Evolutionary conservation across 2,797 vertebrate genomes (phyloP), one percentile per base, ranked within the genome.

Genomic region (Taenioides sp.): DNA sequence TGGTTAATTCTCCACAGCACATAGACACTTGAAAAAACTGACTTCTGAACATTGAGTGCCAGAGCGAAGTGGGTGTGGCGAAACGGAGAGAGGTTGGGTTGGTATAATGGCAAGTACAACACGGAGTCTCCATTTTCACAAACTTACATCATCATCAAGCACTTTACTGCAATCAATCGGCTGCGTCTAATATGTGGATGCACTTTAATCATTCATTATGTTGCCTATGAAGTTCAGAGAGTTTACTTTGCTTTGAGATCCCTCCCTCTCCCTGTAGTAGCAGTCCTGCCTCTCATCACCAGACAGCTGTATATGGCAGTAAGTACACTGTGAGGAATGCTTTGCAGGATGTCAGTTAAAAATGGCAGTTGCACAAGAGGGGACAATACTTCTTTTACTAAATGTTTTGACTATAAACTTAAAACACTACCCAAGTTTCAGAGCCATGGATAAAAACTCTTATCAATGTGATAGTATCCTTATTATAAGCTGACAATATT

Each of bases 401-500:
- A 58, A 14, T 16, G 55, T 58, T 23, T 7, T 7, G 7, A 67
- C 49, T 6, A 14, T 16, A 47, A 14, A 77, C 54, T 59, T 6
- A 23, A 84, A 83, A 67, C 80, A 67, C 1, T 1, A 20, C 52
- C 7, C 20, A 65, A 72, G 74, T 80, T 75, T 67, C 82, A 77
- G 69, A 66, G 31, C 22, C 61, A 71, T 76, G 68, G 85, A 92
- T 87, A 89, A 92, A 92, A 83, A 87, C 78, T 70, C 86, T 87
- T 81, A 1, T 5, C 72, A 68, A 67, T 84, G 88, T 84, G 87
- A 91, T 89, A 88, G 83, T 88, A 78, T 69, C 77, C 73, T 80
- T 81, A 88, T 92, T 89, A 86, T 84, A 85, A 84, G 78, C 77
- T 76, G 89, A 86, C 88, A 87, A 88, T 87, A 75, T 87, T 83